Percentiles rank a stretch among this genome's conserved stretches.
phyloP scores from a whole-genome alignment of 2,113 vertebrate species.

The Phoxinus phoxinus region DNA sequence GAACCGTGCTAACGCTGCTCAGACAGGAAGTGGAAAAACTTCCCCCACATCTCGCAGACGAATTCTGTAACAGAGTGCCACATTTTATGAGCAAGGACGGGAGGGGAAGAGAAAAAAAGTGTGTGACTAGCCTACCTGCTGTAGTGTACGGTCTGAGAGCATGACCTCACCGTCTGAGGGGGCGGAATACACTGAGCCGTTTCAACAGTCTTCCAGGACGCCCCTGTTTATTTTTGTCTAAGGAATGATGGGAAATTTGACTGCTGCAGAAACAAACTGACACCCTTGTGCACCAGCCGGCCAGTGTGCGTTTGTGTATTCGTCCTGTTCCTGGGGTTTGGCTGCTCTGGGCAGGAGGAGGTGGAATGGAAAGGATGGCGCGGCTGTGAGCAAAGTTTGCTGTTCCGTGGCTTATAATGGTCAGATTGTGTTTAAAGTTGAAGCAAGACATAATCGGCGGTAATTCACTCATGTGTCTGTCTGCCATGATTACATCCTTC shows the following conservation, averaged over 20 bases:
- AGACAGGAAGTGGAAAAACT: constrained; percentile 59
- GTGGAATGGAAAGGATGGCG: constrained; percentile 60
- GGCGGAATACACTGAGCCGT: constrained; percentile 61
- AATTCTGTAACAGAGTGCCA: constrained; percentile 62
- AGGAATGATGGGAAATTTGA: constrained; percentile 68
- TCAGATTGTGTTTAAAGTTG: constrained; percentile 62
- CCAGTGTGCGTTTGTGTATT: constrained; percentile 24
- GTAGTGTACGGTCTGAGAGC: constrained; percentile 43
- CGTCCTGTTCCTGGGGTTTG: constrained; percentile 52
- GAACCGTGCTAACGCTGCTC: constrained; percentile 14
- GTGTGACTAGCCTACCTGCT: constrained; percentile 54
- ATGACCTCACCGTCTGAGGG: constrained; percentile 66
- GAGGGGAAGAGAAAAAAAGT: constrained; percentile 6
- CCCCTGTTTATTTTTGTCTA: constrained; percentile 70
- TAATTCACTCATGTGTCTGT: constrained; percentile 51
- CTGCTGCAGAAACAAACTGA: constrained; percentile 64
- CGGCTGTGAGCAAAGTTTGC: constrained; percentile 58
- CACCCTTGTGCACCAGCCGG: constrained; percentile 59
- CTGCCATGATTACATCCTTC: constrained; percentile 34
- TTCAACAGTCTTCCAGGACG: constrained; percentile 65
- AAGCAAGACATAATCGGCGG: constrained; percentile 53
- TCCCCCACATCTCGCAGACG: constrained; percentile 48
- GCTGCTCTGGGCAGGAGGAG: constrained; percentile 45
- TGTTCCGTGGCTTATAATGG: constrained; percentile 56
- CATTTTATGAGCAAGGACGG: constrained; percentile 55